phyloP scores from a whole-genome alignment of 30 jellyfish, hydroid and myxozoan genomes.

The Aurelia sp. region DNA sequence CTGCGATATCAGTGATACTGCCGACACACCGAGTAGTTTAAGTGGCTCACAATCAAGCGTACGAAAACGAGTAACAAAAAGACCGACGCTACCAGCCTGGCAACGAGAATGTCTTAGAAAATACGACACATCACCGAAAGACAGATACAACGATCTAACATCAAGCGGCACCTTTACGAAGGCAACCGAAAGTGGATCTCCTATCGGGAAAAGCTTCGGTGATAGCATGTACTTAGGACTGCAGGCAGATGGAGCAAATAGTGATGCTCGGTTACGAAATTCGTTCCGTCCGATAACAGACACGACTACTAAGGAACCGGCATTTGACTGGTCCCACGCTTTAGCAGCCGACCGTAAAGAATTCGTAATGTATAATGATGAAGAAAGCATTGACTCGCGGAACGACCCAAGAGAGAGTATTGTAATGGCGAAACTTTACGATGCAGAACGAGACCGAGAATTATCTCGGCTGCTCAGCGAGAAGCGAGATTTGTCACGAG shows the following conservation, averaged over 20 bases:
- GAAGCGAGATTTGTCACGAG: too few species aligned
- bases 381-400: neutral
- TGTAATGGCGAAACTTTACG: too few species aligned
- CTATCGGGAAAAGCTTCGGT: too few species aligned
- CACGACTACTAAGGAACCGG: neutral
- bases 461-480: too few species aligned
- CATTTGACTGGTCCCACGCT: conserved; percentile 20
- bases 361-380: conserved; percentile 6
- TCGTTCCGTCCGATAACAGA: conserved; percentile 5
- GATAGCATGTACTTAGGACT: too few species aligned
- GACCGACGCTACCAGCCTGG: conserved; percentile 67
- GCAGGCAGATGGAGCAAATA: too few species aligned
- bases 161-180: conserved; percentile 38
- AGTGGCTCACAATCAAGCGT: conserved; percentile 34
- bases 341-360: conserved; percentile 15
- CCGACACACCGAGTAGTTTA: conserved; percentile 43
- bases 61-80: conserved; percentile 31
- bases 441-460: too few species aligned
- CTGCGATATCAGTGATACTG: conserved; percentile 55
- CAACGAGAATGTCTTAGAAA: conserved; percentile 63
- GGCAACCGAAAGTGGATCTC: neutral
- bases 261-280: neutral
- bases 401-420: neutral
- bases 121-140: conserved; percentile 4
- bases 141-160: conserved; percentile 19